phyloP scores from a whole-genome alignment of 2,888 invertebrate genomes.

The Lepidocyrtinus sp. region DNA sequence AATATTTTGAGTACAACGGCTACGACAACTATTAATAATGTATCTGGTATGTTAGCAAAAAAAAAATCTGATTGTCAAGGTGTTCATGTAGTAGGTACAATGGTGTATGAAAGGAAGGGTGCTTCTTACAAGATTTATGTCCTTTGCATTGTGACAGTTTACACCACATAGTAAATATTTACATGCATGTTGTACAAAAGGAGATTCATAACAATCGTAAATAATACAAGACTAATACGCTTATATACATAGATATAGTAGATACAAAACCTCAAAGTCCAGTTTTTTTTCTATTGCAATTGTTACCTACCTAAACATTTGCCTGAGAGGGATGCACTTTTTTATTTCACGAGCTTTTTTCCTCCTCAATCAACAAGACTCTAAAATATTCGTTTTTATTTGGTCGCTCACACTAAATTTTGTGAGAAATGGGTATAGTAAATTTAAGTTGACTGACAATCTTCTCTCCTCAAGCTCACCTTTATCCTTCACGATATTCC shows the following conservation, averaged over 20 bases:
- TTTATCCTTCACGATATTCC: conserved; percentile 20
- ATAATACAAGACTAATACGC: background rate
- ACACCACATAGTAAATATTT: conserved; percentile 10
- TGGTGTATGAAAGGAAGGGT: background rate
- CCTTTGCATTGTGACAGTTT: conserved; percentile 3
- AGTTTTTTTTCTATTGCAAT: conserved; percentile 6
- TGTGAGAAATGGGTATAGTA: conserved; percentile 45
- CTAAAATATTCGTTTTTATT: conserved; percentile 30
- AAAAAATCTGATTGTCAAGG: too few species aligned
- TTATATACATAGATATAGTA: too few species aligned
- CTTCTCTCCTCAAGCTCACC: conserved; percentile 23
- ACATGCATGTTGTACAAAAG: background rate
- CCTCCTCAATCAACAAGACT: background rate
- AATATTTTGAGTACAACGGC: too few species aligned
- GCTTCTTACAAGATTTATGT: background rate
- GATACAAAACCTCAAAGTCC: background rate
- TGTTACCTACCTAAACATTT: background rate
- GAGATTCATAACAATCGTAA: conserved; percentile 4
- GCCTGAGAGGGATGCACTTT: background rate
- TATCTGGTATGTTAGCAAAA: too few species aligned
- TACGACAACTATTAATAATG: too few species aligned
- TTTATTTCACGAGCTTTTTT: background rate
- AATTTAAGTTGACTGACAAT: conserved; percentile 41
- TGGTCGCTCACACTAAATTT: conserved; percentile 38
- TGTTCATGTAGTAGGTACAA: background rate